Conservation (phyloP, 2,113 vertebrate species). For the Rhizomys pruinosus region DNA sequence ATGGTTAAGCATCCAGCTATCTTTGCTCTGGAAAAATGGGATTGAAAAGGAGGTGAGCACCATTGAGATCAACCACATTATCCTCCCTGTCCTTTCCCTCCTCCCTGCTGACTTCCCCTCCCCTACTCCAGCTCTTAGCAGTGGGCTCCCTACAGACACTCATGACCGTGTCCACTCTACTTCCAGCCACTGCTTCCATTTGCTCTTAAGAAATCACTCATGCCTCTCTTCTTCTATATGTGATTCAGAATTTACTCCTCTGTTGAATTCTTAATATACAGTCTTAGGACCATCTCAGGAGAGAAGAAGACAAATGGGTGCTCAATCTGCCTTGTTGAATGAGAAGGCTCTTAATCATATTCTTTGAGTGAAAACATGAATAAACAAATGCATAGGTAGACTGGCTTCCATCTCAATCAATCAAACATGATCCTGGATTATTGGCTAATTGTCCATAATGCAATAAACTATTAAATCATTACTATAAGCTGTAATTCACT, state of each 20-base stretch:
- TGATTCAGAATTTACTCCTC: conserved; percentile 17
- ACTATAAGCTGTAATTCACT: conserved; percentile 27
- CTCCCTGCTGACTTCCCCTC: background rate
- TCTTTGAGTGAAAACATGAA: background rate
- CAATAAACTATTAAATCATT: conserved; percentile 49
- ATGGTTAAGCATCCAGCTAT: background rate
- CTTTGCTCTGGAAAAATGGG: background rate
- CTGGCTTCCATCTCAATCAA: conserved; percentile 48
- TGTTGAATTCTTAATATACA: background rate
- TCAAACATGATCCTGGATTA: conserved; percentile 27
- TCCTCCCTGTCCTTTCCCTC: background rate
- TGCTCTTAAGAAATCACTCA: background rate
- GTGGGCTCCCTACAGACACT: background rate
- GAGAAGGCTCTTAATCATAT: conserved; percentile 11
- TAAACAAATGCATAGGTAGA: background rate
- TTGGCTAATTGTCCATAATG: conserved; percentile 44
- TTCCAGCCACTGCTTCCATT: background rate
- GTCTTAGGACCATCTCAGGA: background rate
- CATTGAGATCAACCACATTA: background rate
- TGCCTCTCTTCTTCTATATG: background rate
- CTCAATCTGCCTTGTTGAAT: background rate
- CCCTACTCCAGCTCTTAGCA: background rate
- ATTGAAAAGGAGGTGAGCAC: background rate
- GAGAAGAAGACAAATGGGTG: conserved; percentile 18
- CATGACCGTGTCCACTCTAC: background rate